A percentile compares a stretch with the other conserved stretches of the same genome.
Evolutionary conservation across 30 jellyfish, hydroid and myxozoan genomes (phyloP).

Genomic region (Rhopilema esculentum): DNA sequence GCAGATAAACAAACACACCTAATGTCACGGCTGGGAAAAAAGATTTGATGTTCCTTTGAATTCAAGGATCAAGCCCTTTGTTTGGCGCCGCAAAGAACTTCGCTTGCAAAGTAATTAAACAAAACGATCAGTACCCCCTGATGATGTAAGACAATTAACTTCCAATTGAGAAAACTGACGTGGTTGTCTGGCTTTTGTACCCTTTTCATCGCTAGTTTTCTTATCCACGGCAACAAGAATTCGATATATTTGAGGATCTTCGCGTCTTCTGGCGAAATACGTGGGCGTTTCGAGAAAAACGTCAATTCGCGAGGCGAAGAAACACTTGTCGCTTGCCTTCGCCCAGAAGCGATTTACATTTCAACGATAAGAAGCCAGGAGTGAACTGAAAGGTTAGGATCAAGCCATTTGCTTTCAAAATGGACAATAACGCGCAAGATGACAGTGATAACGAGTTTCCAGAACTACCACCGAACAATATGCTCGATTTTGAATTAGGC

Average conservation of each 20-base stretch:
- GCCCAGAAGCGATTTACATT: background rate
- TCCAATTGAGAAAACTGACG: constrained; percentile 43
- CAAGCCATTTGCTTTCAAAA: constrained; percentile 1
- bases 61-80: background rate
- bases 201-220: constrained; percentile 42
- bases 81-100: background rate
- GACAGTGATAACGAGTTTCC: constrained; percentile 57
- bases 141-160: constrained; percentile 32
- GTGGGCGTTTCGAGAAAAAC: constrained; percentile 11
- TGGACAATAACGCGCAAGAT: constrained; percentile 31
- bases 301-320: background rate
- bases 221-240: constrained; percentile 26
- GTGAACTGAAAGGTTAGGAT: background rate
- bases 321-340: background rate
- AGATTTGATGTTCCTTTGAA: background rate
- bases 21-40: background rate
- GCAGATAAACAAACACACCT: background rate
- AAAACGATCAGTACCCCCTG: constrained; percentile 57
- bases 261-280: constrained; percentile 20
- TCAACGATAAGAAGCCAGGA: background rate
- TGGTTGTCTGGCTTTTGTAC: constrained; percentile 50
- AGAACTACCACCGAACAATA: constrained; percentile 55
- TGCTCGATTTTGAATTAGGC: constrained; percentile 47
- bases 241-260: constrained; percentile 10
- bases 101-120: constrained; percentile 16